phyloP scores from a whole-genome alignment of 2,888 invertebrate genomes.

The Tenthredo notha region DNA sequence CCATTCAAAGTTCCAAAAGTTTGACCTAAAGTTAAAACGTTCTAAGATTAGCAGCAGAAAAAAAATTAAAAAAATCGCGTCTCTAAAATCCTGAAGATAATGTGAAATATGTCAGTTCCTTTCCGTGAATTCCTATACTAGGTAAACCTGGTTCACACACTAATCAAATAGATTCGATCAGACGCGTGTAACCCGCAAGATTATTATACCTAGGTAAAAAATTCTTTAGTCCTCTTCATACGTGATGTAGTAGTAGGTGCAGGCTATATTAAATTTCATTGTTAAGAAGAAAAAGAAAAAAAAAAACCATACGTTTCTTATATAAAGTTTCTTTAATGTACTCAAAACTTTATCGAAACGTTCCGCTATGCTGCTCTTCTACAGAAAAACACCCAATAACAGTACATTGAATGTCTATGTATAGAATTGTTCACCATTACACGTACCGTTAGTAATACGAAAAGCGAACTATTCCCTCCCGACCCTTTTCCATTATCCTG shows the following conservation, averaged over 20 bases:
- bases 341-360: neutral
- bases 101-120: slow-evolving; percentile 23
- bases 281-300: neutral
- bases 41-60: neutral
- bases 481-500: neutral
- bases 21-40: neutral
- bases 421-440: neutral
- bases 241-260: neutral
- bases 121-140: neutral
- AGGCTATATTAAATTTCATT: neutral
- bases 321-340: neutral
- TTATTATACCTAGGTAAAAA: neutral
- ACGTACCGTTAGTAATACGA: slow-evolving; percentile 25
- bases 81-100: neutral
- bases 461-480: neutral
- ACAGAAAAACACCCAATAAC: neutral
- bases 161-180: slow-evolving; percentile 7
- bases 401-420: neutral
- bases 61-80: neutral
- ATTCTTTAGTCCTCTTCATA: neutral
- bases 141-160: slow-evolving; percentile 38
- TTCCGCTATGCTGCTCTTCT: slow-evolving; percentile 1
- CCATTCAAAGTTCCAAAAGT: neutral
- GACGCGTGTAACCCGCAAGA: neutral
- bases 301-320: neutral